These are phyloP conservation scores for Hydractinia symbiolongicarpus DNA, from an alignment of 30 jellyfish, hydroid and myxozoan species.

Conservation along the genomic window DNA sequence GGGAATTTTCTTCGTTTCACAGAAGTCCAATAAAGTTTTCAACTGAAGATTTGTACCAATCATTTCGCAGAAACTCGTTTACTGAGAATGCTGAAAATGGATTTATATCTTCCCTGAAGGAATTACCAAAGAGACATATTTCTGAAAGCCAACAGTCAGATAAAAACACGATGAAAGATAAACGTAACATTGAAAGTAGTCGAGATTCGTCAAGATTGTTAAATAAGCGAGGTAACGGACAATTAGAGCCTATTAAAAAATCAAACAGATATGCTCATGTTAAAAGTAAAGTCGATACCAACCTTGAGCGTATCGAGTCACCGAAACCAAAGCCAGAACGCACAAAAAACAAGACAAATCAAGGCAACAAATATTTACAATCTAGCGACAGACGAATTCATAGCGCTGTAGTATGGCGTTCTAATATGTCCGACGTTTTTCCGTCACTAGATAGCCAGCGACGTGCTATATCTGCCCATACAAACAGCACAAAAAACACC, in stretches of 20 bases:
- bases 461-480: conserved; percentile 10
- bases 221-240: no score
- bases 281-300: conserved; percentile 12
- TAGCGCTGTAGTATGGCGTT: conserved; percentile 15
- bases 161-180: no score
- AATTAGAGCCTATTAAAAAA: not conserved
- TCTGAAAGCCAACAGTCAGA: no score
- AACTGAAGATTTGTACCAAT: no score
- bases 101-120: no score
- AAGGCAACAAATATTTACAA: not conserved
- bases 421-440: not conserved
- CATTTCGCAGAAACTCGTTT: no score
- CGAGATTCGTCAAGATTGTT: no score
- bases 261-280: not conserved
- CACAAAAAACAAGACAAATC: not conserved
- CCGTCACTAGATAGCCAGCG: not conserved
- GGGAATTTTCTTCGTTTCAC: no score
- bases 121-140: no score
- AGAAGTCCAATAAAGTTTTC: no score
- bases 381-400: not conserved
- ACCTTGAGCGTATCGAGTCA: not conserved
- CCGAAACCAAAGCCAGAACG: not conserved
- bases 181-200: no score
- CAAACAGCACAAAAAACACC: not conserved
- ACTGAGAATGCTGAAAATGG: no score